A percentile compares a stretch with the other conserved stretches of the same genome.
Conservation (phyloP, 2,888 invertebrate species). For the Troides helena region DNA sequence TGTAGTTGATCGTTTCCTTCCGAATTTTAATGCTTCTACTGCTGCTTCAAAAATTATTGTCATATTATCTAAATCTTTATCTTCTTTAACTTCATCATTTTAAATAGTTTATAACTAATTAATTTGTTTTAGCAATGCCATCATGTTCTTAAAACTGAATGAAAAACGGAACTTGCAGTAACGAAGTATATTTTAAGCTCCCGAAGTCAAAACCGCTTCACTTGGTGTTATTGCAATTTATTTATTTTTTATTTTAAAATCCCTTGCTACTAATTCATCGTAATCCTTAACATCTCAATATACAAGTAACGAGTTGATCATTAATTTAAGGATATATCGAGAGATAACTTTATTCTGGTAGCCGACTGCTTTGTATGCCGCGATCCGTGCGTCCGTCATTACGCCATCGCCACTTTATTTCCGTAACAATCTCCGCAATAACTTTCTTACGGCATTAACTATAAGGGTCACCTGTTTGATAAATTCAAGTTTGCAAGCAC, state of each 20-base stretch:
- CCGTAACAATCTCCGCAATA: constrained; percentile 36
- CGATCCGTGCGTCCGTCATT: constrained; percentile 77
- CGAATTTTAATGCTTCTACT: not conserved
- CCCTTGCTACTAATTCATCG: constrained; percentile 63
- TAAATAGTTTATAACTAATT: no score
- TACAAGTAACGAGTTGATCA: constrained; percentile 78
- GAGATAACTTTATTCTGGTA: constrained; percentile 80
- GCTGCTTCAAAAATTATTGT: not conserved
- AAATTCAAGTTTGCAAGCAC: constrained; percentile 47
- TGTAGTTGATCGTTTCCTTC: no score
- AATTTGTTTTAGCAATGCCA: not conserved
- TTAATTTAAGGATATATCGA: constrained; percentile 79
- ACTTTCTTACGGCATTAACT: constrained; percentile 40
- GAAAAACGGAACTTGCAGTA: not conserved
- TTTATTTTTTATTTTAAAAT: constrained; percentile 42
- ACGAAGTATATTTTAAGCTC: not conserved
- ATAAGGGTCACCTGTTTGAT: constrained; percentile 38
- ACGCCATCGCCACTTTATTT: constrained; percentile 53
- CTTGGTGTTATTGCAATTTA: not conserved
- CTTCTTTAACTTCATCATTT: no score
- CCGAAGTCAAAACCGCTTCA: not conserved
- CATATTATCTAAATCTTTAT: not conserved
- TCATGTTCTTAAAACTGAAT: not conserved
- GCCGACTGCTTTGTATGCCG: constrained; percentile 79
- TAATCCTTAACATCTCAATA: constrained; percentile 76